Evolutionary conservation across 2,888 invertebrate genomes (phyloP).

Genomic region (Ceratothoa steindachneri): DNA sequence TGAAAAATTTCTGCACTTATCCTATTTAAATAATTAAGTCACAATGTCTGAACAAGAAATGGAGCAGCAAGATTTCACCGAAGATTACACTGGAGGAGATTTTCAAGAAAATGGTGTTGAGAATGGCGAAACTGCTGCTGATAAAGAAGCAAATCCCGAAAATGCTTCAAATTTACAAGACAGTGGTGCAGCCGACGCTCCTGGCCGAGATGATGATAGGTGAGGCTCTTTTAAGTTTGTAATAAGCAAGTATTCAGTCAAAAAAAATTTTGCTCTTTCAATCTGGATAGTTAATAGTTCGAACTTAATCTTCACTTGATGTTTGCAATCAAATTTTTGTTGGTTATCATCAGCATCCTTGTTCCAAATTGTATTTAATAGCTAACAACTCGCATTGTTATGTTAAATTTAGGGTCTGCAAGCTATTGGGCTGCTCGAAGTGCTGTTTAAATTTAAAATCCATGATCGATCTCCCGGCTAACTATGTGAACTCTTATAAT

Average conservation of each 20-base stretch:
- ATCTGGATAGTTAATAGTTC: neutral
- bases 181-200: slow-evolving; percentile 47
- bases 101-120: slow-evolving; percentile 45
- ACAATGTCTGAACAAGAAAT: slow-evolving; percentile 46
- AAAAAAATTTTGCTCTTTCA: neutral
- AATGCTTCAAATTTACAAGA: slow-evolving; percentile 33
- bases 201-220: slow-evolving; percentile 48
- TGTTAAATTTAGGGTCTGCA: too few species aligned
- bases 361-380: neutral
- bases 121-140: slow-evolving; percentile 31
- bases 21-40: too few species aligned
- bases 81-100: slow-evolving; percentile 47
- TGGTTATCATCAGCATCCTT: slow-evolving; percentile 4
- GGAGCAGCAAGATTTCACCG: slow-evolving; percentile 48
- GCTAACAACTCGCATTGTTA: too few species aligned
- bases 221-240: slow-evolving; percentile 14
- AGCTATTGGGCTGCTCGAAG: too few species aligned
- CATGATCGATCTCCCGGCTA: too few species aligned
- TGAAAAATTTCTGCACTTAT: too few species aligned
- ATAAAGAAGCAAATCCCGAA: slow-evolving; percentile 17
- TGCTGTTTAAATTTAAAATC: too few species aligned
- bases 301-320: neutral
- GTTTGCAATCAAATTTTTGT: neutral
- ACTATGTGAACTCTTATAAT: too few species aligned
- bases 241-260: neutral